Evolutionary conservation across 2,113 vertebrate species (phyloP), one percentile per base, ranked within the genome.

Genomic region (Nycticebus coucang): DNA sequence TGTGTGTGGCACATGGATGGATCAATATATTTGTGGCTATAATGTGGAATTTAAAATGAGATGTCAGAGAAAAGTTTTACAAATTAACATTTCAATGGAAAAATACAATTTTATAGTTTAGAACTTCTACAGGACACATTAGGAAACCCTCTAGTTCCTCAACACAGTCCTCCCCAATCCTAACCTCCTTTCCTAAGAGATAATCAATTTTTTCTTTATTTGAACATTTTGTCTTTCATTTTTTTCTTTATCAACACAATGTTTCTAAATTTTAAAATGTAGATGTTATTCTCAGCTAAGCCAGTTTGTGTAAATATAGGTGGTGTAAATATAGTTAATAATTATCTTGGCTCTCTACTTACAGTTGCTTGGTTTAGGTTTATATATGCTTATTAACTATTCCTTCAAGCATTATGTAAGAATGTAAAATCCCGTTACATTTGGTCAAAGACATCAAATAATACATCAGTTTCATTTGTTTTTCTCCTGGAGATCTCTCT

Each of bases 191-290:
- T 26, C 26, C 30, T 26, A 84, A 87, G 66, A 82, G n/a, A 45
- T 30, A 53, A 1, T 90, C 53, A 60, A 3, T 87, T 86, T 77
- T 18, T 69, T 62, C 19, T 91, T 88, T 62, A 93, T 62, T 89
- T 83, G 15, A 71, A 78, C 66, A 57, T 81, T 87, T 94, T 75
- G 35, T 82, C 50, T 83, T 79, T 2, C 41, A 30, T 90, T 92
- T 84, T 89, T 89, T 84, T 74, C 24, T 69, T 50, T 78, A 77
- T 78, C 71, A 13, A 33, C 62, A 35, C 28, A 66, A 68, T 89
- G 5, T 87, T 64, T 79, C 13, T 62, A 71, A 77, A 86, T 81
- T 91, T 89, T 97, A 37, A 85, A 87, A 33, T 87, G 11, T 87
- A 83, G 15, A 10, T 7, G 53, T 41, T 86, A 53, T 68, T 28